phyloP scores from a whole-genome alignment of 64 coral and sea anemone species.

The Stylophora pistillata region DNA sequence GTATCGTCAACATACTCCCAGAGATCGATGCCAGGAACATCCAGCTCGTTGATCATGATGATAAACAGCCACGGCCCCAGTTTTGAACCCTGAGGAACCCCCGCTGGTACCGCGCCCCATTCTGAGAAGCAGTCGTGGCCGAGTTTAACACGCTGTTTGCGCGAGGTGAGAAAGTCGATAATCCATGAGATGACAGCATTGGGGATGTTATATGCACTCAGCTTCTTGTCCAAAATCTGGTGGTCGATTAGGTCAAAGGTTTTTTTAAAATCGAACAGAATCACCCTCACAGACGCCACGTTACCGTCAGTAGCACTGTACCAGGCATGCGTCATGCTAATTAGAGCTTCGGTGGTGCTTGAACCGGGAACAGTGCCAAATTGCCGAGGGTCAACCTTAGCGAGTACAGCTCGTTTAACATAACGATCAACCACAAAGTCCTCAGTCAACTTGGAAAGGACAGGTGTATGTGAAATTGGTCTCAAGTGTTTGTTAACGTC shows the following conservation, averaged over 20 bases:
- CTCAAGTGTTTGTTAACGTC: conserved; percentile 1
- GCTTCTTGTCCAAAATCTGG: background rate
- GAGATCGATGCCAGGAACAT: background rate
- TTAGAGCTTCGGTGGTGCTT: too few relatives aligned
- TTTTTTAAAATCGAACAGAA: conserved; percentile 15
- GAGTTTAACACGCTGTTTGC: conserved; percentile 1
- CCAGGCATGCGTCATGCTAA: too few relatives aligned
- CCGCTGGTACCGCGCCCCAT: background rate
- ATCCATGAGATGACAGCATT: background rate
- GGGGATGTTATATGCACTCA: background rate
- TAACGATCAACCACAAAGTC: conserved; percentile 14
- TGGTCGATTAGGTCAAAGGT: conserved; percentile 1
- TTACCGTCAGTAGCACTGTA: too few relatives aligned
- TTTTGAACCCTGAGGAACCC: background rate
- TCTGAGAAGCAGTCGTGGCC: background rate
- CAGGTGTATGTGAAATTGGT: background rate
- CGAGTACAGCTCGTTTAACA: too few relatives aligned
- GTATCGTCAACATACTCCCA: conserved; percentile 26
- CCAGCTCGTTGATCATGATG: conserved; percentile 14
- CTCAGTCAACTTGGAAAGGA: conserved; percentile 26
- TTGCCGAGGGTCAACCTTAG: too few relatives aligned
- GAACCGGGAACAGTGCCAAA: too few relatives aligned
- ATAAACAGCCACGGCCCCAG: conserved; percentile 22
- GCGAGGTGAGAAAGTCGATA: background rate
- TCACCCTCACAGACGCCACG: background rate